Base-by-base conservation (phyloP, 2,797 vertebrate species). In the Notolepis coatsorum region DNA sequence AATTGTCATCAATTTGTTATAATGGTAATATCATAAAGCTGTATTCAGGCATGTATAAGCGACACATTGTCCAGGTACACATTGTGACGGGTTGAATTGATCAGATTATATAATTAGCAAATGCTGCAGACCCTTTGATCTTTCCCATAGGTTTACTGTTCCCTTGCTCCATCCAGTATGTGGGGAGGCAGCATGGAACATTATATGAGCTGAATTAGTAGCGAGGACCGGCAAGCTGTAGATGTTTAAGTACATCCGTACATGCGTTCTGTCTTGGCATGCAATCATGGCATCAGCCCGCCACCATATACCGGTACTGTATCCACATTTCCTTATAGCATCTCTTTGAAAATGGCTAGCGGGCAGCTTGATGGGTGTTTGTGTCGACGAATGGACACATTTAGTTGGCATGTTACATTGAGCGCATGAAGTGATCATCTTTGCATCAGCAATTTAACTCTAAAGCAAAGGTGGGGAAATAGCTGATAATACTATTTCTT, bases 311-410 rank as follows among this genome's bases (percentile, higher is more conserved):
- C 7, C 12, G 1, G 4, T 5, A 31, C 30, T n/a, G n/a, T n/a
- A 35, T 35, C 31, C 31, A 35, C 13, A 12, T 12, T 35, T n/a
- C n/a, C n/a, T n/a, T n/a, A n/a, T n/a, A n/a, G 61, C 65, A 74
- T 77, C 7, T 65, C 1, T 37, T 46, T 67, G 56, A 82, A 66
- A 70, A 41, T 46, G 24, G 49, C 58, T 60, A 71, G 57, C 57
- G 50, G 64, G 23, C 50, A 56, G 35, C 13, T 42, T 49, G 0
- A 42, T 18, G 18, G 55, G 64, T 7, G 24, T 62, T 33, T 52
- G 54, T 70, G 10, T 62, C 55, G 53, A 30, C 33, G 7, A 51
- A 57, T 23, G 25, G 52, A 68, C 39, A 41, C 5, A 48, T 45
- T 35, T 53, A 2, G 24, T 56, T 60, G 54, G 28, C 47, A 55